These are phyloP conservation scores for Mechanitis mazaeus DNA, from an alignment of 2,888 invertebrate genomes.

Conservation along the genomic window DNA sequence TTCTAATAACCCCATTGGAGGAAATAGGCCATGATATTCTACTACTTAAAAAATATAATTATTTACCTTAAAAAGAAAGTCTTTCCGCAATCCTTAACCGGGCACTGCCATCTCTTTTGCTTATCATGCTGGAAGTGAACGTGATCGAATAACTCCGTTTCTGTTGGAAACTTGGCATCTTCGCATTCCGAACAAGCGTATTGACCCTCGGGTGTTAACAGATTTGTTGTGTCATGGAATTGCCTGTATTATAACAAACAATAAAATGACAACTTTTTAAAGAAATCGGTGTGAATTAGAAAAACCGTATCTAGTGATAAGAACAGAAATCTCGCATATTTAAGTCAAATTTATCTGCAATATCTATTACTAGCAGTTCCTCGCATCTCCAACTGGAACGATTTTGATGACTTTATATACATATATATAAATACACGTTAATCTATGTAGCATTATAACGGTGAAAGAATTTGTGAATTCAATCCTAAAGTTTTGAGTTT, in stretches of 20 bases:
- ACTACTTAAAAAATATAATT: neutral
- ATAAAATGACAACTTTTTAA: neutral
- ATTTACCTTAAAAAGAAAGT: conserved; percentile 60
- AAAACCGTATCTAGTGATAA: too few species aligned
- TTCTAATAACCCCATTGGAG: too few species aligned
- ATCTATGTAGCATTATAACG: too few species aligned
- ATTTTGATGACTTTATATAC: too few species aligned
- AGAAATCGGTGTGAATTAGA: too few species aligned
- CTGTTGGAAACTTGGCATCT: conserved; percentile 45
- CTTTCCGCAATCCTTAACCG: conserved; percentile 59
- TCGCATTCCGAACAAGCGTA: conserved; percentile 54
- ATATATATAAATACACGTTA: too few species aligned
- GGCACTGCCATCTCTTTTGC: conserved; percentile 63
- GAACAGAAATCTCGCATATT: too few species aligned
- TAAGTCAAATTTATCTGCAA: too few species aligned
- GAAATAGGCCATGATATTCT: neutral
- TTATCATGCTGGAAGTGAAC: conserved; percentile 68
- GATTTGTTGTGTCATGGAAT: conserved; percentile 51
- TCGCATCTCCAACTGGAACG: too few species aligned
- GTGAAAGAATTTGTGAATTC: too few species aligned
- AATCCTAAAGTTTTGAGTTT: too few species aligned
- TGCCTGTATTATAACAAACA: conserved; percentile 43
- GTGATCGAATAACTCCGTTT: conserved; percentile 71
- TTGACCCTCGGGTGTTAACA: conserved; percentile 40
- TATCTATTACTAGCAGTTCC: too few species aligned